These are phyloP conservation scores for Crotalus adamanteus DNA, from an alignment of 2,797 vertebrate species.

Conservation along the genomic window DNA sequence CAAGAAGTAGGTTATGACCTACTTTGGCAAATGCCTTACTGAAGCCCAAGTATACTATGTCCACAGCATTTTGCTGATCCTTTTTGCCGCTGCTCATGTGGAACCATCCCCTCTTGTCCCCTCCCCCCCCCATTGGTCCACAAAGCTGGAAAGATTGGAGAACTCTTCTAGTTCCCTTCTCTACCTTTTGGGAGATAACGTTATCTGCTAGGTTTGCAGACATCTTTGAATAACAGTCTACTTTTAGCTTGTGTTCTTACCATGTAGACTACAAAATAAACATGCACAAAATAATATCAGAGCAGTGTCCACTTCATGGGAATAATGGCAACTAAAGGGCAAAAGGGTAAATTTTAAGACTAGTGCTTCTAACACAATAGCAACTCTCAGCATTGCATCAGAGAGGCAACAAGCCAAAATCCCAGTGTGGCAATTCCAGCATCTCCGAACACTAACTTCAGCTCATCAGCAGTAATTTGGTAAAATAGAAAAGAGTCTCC, in stretches of 20 bases:
- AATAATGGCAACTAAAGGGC: background rate
- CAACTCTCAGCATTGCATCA: background rate
- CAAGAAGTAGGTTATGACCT: background rate
- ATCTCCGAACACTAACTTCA: conserved; percentile 5
- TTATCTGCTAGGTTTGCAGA: background rate
- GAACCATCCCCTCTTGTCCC: background rate
- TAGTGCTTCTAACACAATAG: background rate
- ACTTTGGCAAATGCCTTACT: background rate
- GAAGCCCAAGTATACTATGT: too few relatives aligned
- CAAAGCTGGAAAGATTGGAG: background rate
- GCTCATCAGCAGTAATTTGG: conserved; percentile 14
- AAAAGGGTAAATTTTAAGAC: background rate
- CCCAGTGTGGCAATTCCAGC: background rate
- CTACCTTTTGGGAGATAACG: background rate
- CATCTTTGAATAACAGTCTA: background rate
- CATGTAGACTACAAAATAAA: background rate
- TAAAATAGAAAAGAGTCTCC: conserved; percentile 6
- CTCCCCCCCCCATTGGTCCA: accelerated
- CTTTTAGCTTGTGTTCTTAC: background rate
- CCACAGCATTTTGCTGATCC: background rate
- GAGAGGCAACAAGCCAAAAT: background rate
- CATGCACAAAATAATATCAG: background rate
- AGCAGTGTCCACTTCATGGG: background rate
- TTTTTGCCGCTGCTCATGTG: background rate
- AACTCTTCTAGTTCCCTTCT: background rate